Evolutionary conservation across 2,888 invertebrate genomes (phyloP), one percentile per base, ranked within the genome.

Genomic region (Linnaemya vulpina): DNA sequence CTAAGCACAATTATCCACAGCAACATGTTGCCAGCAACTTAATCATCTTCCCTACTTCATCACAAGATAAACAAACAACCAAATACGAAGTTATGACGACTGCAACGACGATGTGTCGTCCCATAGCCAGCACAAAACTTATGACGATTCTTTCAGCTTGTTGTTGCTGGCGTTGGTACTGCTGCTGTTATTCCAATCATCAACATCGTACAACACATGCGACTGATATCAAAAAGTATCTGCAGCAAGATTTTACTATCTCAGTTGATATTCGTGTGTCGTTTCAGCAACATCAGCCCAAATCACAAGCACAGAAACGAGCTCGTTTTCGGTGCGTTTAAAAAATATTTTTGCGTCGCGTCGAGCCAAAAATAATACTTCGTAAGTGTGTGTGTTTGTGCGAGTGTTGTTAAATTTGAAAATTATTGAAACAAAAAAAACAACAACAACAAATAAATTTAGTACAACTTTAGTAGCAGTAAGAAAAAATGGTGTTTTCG

Each of bases 251-350:
- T 87, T 84, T 87, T 73, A 87, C 87, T 88, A 87, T 88, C 88
- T 89, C 87, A 89, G 89, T 89, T 89, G 80, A 87, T 87, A 87
- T 83, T 83, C 87, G 88, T 88, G 87, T 87, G 87, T 87, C 88
- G 87, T 87, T 86, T 87, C 87, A 84, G 87, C 87, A 87, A 87
- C 86, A 88, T 87, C 87, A 83, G 62, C 20, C 43, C 25, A 65
- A 68, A 58, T 43, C 30, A n/a, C n/a, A 22, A 49, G 53, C 55
- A 71, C 49, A 62, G 58, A 58, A 65, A 40, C 49, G 65, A 40
- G n/a, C 5, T 38, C 49, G 15, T 35, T 25, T 7, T 25, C 49
- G 73, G 53, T 53, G 10, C 49, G 71, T 55, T 38, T 13, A 70
- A 17, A 17, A 71, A 7, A n/a, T 9, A 70, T 30, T 53, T 63